These are phyloP conservation scores for Zosterops hypoxanthus DNA, from an alignment of 2,113 vertebrate species.

Conservation along the genomic window DNA sequence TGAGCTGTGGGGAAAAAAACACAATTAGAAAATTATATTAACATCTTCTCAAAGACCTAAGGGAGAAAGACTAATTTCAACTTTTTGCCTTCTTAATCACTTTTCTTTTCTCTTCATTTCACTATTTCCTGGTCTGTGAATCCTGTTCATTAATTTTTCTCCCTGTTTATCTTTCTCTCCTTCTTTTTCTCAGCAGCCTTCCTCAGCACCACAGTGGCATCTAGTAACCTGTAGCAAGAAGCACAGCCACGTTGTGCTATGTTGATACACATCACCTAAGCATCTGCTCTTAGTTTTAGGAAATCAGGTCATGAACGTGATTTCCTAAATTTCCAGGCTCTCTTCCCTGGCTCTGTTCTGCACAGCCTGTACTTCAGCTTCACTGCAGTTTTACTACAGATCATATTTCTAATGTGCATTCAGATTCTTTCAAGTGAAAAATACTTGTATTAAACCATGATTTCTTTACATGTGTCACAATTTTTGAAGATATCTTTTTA, in stretches of 20 bases:
- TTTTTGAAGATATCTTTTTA: neutral
- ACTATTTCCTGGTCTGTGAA: neutral
- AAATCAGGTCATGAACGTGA: neutral
- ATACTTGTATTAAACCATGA: neutral
- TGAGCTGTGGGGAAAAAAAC: neutral
- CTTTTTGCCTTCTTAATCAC: neutral
- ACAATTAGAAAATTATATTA: neutral
- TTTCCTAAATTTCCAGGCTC: neutral
- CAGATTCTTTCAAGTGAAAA: neutral
- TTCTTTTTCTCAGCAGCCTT: neutral
- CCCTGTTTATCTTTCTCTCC: neutral
- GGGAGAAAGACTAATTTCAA: neutral
- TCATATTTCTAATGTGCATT: neutral
- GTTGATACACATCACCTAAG: neutral
- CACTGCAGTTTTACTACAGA: neutral
- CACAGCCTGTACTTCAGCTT: neutral
- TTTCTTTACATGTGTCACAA: neutral
- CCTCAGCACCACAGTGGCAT: neutral
- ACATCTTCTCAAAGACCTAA: neutral
- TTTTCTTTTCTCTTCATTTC: neutral
- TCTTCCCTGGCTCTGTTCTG: neutral
- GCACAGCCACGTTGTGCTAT: neutral
- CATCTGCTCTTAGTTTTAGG: neutral
- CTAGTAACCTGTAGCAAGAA: neutral
- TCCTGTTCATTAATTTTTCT: neutral